phyloP scores from a whole-genome alignment of 2,888 invertebrate genomes.

The Rhagium mordax region DNA sequence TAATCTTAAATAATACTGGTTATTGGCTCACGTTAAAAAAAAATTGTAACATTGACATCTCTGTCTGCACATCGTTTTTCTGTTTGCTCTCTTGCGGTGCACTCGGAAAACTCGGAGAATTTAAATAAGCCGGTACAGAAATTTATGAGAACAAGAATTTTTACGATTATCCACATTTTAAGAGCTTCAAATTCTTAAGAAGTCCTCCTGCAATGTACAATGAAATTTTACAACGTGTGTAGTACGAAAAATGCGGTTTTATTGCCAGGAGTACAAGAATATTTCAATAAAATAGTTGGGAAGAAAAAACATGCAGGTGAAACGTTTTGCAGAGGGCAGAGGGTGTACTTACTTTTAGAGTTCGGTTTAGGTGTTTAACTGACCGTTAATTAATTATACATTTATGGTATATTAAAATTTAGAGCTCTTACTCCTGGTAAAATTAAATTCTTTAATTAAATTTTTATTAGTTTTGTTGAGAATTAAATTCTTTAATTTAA shows the following conservation, averaged over 20 bases:
- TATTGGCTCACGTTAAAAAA: too few species aligned
- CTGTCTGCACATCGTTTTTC: neutral
- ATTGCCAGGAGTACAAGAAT: neutral
- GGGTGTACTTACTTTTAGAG: too few species aligned
- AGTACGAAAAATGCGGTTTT: neutral
- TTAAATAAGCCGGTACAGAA: neutral
- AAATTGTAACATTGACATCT: neutral
- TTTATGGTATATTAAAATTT: too few species aligned
- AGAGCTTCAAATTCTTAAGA: neutral
- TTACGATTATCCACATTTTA: neutral
- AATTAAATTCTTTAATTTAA: too few species aligned
- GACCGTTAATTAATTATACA: too few species aligned
- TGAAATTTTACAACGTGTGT: neutral
- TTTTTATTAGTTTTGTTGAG: too few species aligned
- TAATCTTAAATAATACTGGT: too few species aligned
- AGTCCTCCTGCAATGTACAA: neutral
- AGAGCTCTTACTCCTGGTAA: too few species aligned
- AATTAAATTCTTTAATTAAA: too few species aligned
- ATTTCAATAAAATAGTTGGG: neutral
- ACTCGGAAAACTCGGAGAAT: neutral
- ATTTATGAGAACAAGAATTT: neutral
- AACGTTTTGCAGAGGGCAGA: neutral
- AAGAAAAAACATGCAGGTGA: neutral
- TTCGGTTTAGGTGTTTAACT: too few species aligned
- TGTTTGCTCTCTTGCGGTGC: neutral